These are phyloP conservation scores for Vombatus ursinus DNA, from an alignment of 2,113 vertebrate species.

Conservation along the genomic window DNA sequence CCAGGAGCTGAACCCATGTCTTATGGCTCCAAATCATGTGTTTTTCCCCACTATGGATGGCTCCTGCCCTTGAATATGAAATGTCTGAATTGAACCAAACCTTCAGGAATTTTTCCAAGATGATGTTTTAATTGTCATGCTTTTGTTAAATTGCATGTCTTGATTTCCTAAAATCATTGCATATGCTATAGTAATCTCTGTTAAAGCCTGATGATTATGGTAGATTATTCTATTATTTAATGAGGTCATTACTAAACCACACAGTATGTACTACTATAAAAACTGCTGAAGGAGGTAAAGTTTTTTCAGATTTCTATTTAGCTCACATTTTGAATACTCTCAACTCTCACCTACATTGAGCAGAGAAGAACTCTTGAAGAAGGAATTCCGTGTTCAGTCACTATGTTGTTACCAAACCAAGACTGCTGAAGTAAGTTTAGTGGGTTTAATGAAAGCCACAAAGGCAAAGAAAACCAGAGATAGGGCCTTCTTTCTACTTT, in stretches of 20 bases:
- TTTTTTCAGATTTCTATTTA: slow-evolving; percentile 35
- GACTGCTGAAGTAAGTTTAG: neutral
- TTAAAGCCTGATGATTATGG: neutral
- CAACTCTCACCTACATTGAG: neutral
- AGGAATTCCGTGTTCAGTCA: neutral
- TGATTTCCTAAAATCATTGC: slow-evolving; percentile 33
- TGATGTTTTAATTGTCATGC: slow-evolving; percentile 5
- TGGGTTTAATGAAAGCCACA: neutral
- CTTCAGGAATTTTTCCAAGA: slow-evolving; percentile 30
- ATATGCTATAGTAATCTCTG: slow-evolving; percentile 31
- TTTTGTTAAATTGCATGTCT: neutral
- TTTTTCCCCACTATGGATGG: neutral
- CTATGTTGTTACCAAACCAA: neutral
- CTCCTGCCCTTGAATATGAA: neutral
- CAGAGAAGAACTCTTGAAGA: slow-evolving; percentile 20
- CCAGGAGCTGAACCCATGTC: neutral
- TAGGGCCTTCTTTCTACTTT: neutral
- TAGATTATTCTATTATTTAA: slow-evolving; percentile 33
- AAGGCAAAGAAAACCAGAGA: neutral
- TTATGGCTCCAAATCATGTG: neutral
- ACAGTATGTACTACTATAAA: slow-evolving; percentile 24
- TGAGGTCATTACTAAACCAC: slow-evolving; percentile 50
- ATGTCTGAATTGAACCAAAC: slow-evolving; percentile 31
- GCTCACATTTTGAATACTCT: neutral
- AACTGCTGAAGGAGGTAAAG: slow-evolving; percentile 30